Percentiles rank a stretch among this genome's conserved stretches.
phyloP scores from a whole-genome alignment of 2,797 vertebrate species.

The Eulemur rubriventer region DNA sequence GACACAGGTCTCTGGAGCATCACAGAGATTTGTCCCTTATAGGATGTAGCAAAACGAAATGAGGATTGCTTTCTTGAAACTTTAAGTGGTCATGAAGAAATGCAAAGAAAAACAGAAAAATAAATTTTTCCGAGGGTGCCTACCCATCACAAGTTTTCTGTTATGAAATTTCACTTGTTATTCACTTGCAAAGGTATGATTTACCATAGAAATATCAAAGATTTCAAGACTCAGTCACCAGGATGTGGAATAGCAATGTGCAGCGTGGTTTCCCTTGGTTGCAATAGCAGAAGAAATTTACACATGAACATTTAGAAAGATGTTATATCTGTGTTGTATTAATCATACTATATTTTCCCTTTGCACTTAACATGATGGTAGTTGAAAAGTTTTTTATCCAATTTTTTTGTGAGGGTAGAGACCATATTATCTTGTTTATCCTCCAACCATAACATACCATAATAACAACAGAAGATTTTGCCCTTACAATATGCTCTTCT shows the following conservation, averaged over 20 bases:
- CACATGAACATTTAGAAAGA: background rate
- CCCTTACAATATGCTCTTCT: background rate
- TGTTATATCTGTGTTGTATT: background rate
- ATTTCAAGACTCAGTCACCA: background rate
- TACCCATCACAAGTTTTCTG: background rate
- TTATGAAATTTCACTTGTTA: background rate
- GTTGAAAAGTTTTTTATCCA: background rate
- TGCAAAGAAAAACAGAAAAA: slow-evolving; percentile 21
- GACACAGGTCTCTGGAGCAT: slow-evolving; percentile 27
- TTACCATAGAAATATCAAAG: background rate
- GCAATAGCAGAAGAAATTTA: background rate
- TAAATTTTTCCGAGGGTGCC: background rate
- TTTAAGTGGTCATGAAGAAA: slow-evolving; percentile 19
- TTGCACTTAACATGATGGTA: background rate
- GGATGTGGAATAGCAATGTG: background rate
- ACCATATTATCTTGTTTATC: background rate
- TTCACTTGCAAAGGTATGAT: background rate
- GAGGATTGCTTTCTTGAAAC: slow-evolving; percentile 30
- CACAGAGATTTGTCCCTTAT: slow-evolving; percentile 30
- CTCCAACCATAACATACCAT: background rate
- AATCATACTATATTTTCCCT: background rate
- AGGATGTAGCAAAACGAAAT: background rate
- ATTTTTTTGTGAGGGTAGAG: background rate
- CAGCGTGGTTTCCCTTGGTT: background rate
- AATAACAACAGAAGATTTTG: background rate